Base-by-base conservation (phyloP, 2,888 invertebrate genomes). In the Serripes groenlandicus region DNA sequence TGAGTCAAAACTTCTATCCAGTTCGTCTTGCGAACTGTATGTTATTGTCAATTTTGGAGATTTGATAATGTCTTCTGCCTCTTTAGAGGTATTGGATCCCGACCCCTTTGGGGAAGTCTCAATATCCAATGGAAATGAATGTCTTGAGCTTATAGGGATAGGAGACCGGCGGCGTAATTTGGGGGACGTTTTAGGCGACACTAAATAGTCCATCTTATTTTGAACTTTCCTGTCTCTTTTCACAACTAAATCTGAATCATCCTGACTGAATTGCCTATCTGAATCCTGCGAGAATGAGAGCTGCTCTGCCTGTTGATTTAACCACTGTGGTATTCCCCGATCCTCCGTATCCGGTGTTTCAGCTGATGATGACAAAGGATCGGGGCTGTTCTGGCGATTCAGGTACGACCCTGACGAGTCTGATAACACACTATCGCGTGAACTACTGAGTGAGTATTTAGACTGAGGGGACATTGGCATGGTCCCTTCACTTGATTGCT, bases 381-480 rank as follows among this genome's bases (percentile, higher is more conserved):
- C 88, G 28, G 82, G 86, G 72, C 86, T 88, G 35, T 78, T 84
- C 71, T 89, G 88, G 52, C 88, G 62, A 35, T 85, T 85, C 30
- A 88, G 64, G 64, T 78, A 89, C 2, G 90, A 89, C 18, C 87
- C 88, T 2, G 89, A 89, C 0, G 92, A 92, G 74, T 91, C 90
- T 2, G 91, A 91, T 26, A 91, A 77, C 68, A 89, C 87, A 85
- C 92, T 92, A 79, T 92, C 92, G 26, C 89, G 69, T 28, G 91
- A 91, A 81, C 90, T 91, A 72, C 86, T 87, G 49, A 87, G 78
- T 3, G 91, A 92, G 83, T 87, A 83, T 81, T 89, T 90, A 30
- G 91, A 91, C 71, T 90, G 88, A 15, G 91, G 91, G 26, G 91
- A 92, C 64, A 87, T 86, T 21, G 91, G 91, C 35, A 90, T 89